Base-by-base conservation (phyloP, 2,113 vertebrate genomes). In the Meriones unguiculatus region DNA sequence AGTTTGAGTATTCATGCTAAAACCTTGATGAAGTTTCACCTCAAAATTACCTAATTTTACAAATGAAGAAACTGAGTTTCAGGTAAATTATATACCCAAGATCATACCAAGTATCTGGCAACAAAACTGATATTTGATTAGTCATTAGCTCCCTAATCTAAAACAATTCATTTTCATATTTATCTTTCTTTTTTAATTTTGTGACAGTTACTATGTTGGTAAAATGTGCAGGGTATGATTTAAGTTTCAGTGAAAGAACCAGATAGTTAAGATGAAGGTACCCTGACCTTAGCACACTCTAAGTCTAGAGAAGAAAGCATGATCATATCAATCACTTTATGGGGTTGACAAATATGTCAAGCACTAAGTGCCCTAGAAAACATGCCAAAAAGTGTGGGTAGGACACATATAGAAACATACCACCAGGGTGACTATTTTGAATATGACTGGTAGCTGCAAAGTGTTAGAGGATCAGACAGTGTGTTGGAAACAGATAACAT, bases 61-160 rank as follows among this genome's bases (percentile, higher is more conserved):
- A 89, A 73, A 77, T 54, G 32, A 84, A 25, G n/a, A 96, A 90
- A 94, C 41, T 75, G 81, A 85, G 25, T 92, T 18, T 6, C 4
- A 70, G 25, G 2, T 38, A 46, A 89, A 64, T 7, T 20, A 6
- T 17, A 0, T 46, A n/a, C 22, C 20, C 32, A 77, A 86, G 41
- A 20, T 17, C n/a, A 57, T 32, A 30, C 0, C 0, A 7, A 59
- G 1, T 41, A 93, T 15, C 7, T 93, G 17, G 38, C 52, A 67
- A 24, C 50, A 94, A n/a, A 93, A 30, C 8, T 54, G 24, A 35
- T 12, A 84, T 73, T 76, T 30, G 38, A 65, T 20, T 52, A 20
- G 28, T 59, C 62, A 52, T 9, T 54, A 86, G 12, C 73, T 25
- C 15, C 38, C 7, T 38, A 72, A 30, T 52, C 13, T 72, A 59